Conservation (phyloP, 2,797 vertebrate genomes). For the Mastacembelus armatus region DNA sequence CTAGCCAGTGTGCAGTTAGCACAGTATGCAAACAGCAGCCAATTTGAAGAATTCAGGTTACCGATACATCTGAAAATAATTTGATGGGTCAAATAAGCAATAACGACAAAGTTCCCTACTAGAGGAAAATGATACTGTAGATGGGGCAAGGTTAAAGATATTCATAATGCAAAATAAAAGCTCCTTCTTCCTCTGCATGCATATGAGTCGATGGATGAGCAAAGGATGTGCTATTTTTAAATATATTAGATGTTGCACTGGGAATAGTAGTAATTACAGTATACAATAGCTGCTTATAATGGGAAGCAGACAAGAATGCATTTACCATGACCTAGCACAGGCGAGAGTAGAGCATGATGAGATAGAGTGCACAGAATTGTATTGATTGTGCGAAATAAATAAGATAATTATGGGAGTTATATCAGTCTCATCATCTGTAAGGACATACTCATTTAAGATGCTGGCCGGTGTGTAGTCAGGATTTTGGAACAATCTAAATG, state of each 20-base stretch:
- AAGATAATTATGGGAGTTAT: neutral
- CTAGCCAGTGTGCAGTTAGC: too few species aligned
- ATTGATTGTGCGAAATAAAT: too few species aligned
- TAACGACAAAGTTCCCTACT: too few species aligned
- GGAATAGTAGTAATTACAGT: constrained; percentile 15
- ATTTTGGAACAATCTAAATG: too few species aligned
- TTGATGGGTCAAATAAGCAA: neutral
- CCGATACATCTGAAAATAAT: neutral
- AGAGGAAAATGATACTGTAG: neutral
- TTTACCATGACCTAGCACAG: neutral
- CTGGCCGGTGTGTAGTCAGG: too few species aligned
- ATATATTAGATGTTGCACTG: constrained; percentile 19
- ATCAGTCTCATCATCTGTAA: neutral
- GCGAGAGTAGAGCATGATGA: neutral
- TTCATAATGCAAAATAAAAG: neutral
- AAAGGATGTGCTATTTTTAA: constrained; percentile 12
- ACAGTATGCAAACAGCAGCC: neutral
- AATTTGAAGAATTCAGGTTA: neutral
- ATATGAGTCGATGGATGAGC: neutral
- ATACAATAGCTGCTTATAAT: constrained; percentile 1
- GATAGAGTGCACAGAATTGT: neutral
- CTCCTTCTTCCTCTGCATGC: neutral
- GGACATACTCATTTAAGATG: neutral
- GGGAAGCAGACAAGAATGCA: neutral
- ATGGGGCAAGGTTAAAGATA: neutral